Conservation (phyloP, 2,113 vertebrate species). For the Lonchura striata region DNA sequence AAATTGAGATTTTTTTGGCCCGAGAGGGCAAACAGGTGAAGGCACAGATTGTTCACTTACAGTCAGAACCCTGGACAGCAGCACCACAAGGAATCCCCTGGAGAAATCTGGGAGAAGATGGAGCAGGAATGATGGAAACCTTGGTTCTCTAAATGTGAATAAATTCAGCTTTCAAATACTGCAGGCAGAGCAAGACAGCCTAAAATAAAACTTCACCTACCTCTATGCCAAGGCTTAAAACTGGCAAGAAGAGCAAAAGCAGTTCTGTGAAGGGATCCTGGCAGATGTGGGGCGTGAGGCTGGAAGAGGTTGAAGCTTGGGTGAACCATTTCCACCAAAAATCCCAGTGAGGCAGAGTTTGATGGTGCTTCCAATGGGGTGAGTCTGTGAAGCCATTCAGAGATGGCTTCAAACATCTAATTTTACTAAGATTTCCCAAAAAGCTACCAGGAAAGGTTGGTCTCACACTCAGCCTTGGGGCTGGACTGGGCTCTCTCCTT, state of each 20-base stretch:
- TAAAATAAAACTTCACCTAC: background rate
- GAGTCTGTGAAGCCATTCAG: background rate
- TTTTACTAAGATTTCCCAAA: background rate
- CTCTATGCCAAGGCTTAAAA: background rate
- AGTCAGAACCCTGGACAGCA: background rate
- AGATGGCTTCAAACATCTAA: background rate
- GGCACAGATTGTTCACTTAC: background rate
- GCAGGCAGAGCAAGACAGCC: background rate
- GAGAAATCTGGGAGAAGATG: background rate
- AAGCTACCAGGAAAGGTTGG: background rate
- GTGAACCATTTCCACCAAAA: background rate
- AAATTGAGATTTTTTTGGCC: background rate
- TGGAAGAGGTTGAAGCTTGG: background rate
- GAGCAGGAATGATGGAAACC: background rate
- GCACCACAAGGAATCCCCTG: fast-evolving
- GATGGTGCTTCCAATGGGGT: fast-evolving
- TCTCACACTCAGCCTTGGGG: background rate
- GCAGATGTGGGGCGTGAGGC: fast-evolving
- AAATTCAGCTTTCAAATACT: background rate
- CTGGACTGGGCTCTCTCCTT: background rate
- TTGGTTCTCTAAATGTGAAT: fast-evolving
- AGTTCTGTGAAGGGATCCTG: background rate
- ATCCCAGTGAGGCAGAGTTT: fast-evolving
- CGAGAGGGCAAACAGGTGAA: background rate
- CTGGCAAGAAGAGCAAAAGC: background rate